These are phyloP conservation scores for Tetragonula clypearis DNA, from an alignment of 1,140 invertebrate genomes.

Conservation along the genomic window DNA sequence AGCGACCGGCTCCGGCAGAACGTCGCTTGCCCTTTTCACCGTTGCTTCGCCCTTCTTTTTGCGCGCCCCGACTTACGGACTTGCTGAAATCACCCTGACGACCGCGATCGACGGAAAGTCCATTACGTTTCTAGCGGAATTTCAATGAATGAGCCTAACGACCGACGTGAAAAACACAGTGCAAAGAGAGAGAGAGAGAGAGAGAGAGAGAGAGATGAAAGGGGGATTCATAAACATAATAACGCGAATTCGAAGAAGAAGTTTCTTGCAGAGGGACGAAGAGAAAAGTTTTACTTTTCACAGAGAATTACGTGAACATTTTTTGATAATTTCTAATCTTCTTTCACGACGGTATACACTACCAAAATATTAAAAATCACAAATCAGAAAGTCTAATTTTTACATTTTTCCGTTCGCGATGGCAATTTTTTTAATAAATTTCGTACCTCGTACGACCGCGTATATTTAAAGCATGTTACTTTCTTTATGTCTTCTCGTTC, in stretches of 20 bases:
- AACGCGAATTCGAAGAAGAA: not conserved
- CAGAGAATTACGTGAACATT: not conserved
- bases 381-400: not conserved
- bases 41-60: slow-evolving; percentile 66
- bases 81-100: slow-evolving; percentile 54
- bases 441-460: no score
- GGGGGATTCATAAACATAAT: slow-evolving; percentile 26
- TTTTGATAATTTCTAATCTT: not conserved
- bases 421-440: no score
- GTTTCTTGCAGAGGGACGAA: not conserved
- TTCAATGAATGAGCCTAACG: slow-evolving; percentile 41
- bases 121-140: slow-evolving; percentile 56
- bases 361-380: not conserved
- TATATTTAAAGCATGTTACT: not conserved
- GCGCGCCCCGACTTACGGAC: slow-evolving; percentile 52
- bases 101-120: slow-evolving; percentile 52
- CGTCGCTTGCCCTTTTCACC: slow-evolving; percentile 74
- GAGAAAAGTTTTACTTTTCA: not conserved
- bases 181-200: no score
- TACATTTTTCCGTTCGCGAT: not conserved
- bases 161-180: slow-evolving; percentile 31
- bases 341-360: not conserved
- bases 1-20: slow-evolving; percentile 72
- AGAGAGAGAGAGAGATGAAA: no score
- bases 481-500: not conserved